Evolutionary conservation across 2,797 vertebrate species (phyloP).

Genomic region (Eulemur albifrons): DNA sequence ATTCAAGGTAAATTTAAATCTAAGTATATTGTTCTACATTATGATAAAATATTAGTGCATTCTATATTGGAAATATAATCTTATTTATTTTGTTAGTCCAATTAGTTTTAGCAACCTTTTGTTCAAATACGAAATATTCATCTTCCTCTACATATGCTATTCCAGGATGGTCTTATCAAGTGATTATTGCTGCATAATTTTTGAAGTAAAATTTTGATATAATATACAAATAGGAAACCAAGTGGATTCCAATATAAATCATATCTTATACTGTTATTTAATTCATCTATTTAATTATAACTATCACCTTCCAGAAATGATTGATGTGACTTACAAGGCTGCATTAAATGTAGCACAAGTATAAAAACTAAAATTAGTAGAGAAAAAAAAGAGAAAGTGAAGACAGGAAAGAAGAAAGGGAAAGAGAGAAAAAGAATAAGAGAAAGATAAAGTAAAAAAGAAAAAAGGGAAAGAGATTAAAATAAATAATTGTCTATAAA

Average conservation of each 20-base stretch:
- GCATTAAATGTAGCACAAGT: not conserved
- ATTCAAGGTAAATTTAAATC: not conserved
- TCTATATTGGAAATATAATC: not conserved
- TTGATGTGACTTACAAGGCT: not conserved
- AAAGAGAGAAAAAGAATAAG: not conserved
- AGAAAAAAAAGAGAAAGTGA: not conserved
- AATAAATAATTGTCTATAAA: not conserved
- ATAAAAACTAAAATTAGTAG: not conserved
- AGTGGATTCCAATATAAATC: not conserved
- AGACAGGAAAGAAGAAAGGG: not conserved
- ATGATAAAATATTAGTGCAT: not conserved
- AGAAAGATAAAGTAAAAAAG: not conserved
- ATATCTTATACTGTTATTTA: not conserved
- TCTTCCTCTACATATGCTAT: not conserved
- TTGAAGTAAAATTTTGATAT: not conserved
- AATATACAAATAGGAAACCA: not conserved
- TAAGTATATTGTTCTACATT: not conserved
- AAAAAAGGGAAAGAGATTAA: not conserved
- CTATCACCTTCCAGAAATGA: not conserved
- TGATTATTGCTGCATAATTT: not conserved
- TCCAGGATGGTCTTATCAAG: not conserved
- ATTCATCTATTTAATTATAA: not conserved
- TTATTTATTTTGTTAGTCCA: not conserved
- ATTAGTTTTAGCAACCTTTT: not conserved
- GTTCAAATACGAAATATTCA: not conserved